Conservation (phyloP, 1,140 invertebrate genomes). For the Pogonognathellus flavescens region DNA sequence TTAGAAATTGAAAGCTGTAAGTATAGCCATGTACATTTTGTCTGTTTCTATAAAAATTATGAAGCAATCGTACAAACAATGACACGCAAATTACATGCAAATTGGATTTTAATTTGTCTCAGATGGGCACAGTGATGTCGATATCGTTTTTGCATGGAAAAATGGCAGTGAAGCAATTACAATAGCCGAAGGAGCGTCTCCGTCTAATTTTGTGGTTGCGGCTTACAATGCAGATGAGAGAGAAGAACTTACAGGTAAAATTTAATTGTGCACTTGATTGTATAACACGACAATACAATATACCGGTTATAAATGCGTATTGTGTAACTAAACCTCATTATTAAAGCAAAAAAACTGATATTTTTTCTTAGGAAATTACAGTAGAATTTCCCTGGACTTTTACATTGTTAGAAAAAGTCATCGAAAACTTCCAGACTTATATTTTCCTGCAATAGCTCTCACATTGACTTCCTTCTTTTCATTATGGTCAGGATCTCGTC, state of each 20-base stretch:
- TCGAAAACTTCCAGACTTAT: neutral
- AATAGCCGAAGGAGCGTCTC: conserved; percentile 4
- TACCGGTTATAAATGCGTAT: no score
- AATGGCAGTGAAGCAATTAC: neutral
- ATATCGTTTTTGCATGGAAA: neutral
- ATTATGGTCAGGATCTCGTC: conserved; percentile 19
- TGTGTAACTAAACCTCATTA: no score
- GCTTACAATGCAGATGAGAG: conserved; percentile 10
- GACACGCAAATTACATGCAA: no score
- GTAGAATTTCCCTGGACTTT: neutral
- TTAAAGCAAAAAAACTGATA: no score
- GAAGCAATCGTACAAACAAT: neutral
- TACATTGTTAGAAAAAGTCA: conserved; percentile 27
- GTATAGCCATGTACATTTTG: neutral
- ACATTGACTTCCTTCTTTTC: conserved; percentile 18
- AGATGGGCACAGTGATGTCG: conserved; percentile 12
- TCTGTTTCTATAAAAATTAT: neutral
- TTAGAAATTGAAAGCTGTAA: conserved; percentile 45
- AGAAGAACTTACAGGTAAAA: neutral
- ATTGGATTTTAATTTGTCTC: neutral
- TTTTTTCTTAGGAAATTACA: conserved; percentile 16
- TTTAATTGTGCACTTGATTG: neutral
- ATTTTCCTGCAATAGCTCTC: conserved; percentile 30
- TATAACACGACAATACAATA: neutral
- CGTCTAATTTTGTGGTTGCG: conserved; percentile 17